Evolutionary conservation across 1,140 invertebrate genomes (phyloP), one percentile per base, ranked within the genome.

Genomic region (Acyrthosiphon pisum): DNA sequence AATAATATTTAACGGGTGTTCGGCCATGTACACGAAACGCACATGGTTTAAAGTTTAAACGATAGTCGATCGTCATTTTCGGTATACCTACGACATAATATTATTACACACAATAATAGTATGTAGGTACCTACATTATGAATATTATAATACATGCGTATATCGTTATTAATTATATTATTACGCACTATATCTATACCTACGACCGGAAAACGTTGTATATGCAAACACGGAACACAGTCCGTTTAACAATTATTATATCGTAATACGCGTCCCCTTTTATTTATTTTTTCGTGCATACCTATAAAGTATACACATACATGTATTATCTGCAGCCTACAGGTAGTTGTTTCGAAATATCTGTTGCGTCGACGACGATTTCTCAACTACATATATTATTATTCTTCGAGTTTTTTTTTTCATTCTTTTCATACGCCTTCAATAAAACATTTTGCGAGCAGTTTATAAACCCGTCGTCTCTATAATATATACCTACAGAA

Each of bases 381-480:
- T 93, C 91, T 93, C 91, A 93, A 93, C 76, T 88, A 88, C 30
- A 50, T 88, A 50, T 41, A 41, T 76, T 68, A 68, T 68, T 56
- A 53, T 86, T 83, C 44, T 92, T 46, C 23, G 23, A 53, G 20
- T 41, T 41, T 90, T 60, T 90, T 90, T 68, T 44, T 41, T 44
- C 18, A 37, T 50, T 50, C 68, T 37, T 83, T 83, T 50, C 41
- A 50, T 37, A 48, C 68, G 60, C 35, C 56, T 92, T 86, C 91
- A 86, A 93, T 93, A 93, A 93, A 93, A 93, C 91, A 93, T 93
- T 93, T 93, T 86, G 91, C 68, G 68, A 83, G n/a, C 89, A 68
- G 81, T 93, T 53, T 93, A 92, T 92, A 92, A 92, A 92, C 91
- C 50, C 68, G 41, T 68, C 56, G 46, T 92, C 22, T 83, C 44